Conservation (phyloP, 2,888 invertebrate genomes). For the Amorpha juglandis region DNA sequence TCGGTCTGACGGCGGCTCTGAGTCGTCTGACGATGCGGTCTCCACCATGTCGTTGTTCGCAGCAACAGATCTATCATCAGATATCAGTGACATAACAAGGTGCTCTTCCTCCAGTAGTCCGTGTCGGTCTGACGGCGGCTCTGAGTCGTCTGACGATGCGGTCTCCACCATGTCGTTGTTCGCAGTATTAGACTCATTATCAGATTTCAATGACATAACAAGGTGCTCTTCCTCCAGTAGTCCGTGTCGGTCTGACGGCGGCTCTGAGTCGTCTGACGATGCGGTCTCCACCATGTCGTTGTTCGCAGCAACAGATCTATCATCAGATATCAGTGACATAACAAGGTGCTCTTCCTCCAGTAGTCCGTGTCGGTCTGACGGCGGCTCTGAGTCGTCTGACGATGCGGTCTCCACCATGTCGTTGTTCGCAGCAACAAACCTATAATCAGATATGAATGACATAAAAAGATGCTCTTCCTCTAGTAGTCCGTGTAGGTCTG, state of each 20-base stretch:
- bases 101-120: constrained; percentile 89
- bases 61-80: constrained; percentile 72
- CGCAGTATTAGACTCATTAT: no score
- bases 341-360: constrained; percentile 72
- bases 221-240: no score
- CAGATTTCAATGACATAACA: no score
- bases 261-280: no score
- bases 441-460: neutral
- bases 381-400: constrained; percentile 68
- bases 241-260: no score
- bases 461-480: constrained; percentile 37
- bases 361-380: constrained; percentile 96
- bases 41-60: constrained; percentile 95
- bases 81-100: neutral
- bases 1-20: no score
- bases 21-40: no score
- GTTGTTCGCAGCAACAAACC: constrained; percentile 91
- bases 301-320: constrained; percentile 88
- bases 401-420: constrained; percentile 82
- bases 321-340: neutral
- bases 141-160: constrained; percentile 73
- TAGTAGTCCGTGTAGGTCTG: constrained; percentile 92
- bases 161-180: no score
- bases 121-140: constrained; percentile 91
- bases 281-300: constrained; percentile 88